These are phyloP conservation scores for Palythoa grandiflora DNA, from an alignment of 92 coral and sea anemone genomes.

Conservation along the genomic window DNA sequence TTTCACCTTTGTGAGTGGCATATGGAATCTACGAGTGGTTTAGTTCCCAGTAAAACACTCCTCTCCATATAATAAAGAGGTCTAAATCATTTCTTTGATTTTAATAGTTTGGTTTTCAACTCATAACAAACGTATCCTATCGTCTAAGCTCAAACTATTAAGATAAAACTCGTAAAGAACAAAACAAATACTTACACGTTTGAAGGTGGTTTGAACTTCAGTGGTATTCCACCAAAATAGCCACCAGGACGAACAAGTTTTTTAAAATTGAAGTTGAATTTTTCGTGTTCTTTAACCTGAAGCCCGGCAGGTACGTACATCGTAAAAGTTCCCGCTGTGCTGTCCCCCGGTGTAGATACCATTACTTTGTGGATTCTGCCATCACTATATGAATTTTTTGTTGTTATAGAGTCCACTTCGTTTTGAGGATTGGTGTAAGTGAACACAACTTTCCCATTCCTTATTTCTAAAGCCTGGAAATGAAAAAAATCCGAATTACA, in stretches of 20 bases:
- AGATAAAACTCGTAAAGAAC: too few relatives aligned
- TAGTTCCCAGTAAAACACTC: too few relatives aligned
- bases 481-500: neutral
- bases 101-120: too few relatives aligned
- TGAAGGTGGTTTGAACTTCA: neutral
- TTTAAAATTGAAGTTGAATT: neutral
- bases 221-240: neutral
- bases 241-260: neutral
- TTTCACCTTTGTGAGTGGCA: too few relatives aligned
- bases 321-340: neutral
- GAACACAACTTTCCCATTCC: neutral
- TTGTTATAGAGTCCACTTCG: too few relatives aligned
- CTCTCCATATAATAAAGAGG: too few relatives aligned
- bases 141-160: too few relatives aligned
- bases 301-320: neutral
- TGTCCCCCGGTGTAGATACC: neutral
- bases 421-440: neutral
- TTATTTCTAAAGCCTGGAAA: constrained; percentile 17
- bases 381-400: neutral
- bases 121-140: too few relatives aligned
- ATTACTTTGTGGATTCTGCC: neutral
- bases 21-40: too few relatives aligned
- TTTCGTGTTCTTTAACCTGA: neutral
- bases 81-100: too few relatives aligned
- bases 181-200: neutral